Evolutionary conservation across 2,888 invertebrate genomes (phyloP).

Genomic region (Diarsia dahlii): DNA sequence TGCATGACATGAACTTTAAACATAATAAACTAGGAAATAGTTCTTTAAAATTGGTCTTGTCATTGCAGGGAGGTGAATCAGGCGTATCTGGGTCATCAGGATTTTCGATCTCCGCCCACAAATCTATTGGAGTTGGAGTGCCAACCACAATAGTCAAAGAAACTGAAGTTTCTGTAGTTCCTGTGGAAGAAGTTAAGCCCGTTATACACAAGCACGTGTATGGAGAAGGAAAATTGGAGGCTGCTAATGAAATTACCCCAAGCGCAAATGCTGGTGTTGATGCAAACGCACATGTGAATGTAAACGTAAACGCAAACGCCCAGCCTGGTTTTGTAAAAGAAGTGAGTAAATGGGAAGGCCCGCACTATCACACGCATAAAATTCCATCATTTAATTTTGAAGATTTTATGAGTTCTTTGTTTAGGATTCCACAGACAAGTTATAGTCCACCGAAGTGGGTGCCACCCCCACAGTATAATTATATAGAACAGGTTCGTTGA

Average conservation of each 20-base stretch:
- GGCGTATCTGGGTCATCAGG: slow-evolving; percentile 75
- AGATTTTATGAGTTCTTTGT: slow-evolving; percentile 72
- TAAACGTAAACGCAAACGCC: slow-evolving; percentile 67
- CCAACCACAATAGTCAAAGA: slow-evolving; percentile 70
- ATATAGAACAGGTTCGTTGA: slow-evolving; percentile 77
- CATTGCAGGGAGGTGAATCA: slow-evolving; percentile 79
- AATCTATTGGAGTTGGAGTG: slow-evolving; percentile 72
- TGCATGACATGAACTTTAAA: slow-evolving; percentile 20
- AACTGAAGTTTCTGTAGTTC: slow-evolving; percentile 68
- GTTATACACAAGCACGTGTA: slow-evolving; percentile 71
- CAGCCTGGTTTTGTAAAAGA: slow-evolving; percentile 79
- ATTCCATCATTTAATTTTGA: slow-evolving; percentile 68
- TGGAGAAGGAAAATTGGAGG: slow-evolving; percentile 75
- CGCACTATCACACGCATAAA: slow-evolving; percentile 45
- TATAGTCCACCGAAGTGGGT: slow-evolving; percentile 66
- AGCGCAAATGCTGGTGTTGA: slow-evolving; percentile 61
- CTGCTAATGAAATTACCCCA: slow-evolving; percentile 78
- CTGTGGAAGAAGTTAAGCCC: slow-evolving; percentile 64
- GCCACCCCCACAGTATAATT: slow-evolving; percentile 64
- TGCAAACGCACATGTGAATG: slow-evolving; percentile 65
- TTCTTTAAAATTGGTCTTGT: slow-evolving; percentile 4
- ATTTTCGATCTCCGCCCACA: slow-evolving; percentile 75
- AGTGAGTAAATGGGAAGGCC: slow-evolving; percentile 80
- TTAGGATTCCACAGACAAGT: slow-evolving; percentile 70
- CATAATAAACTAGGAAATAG: background rate